Evolutionary conservation across 30 jellyfish, hydroid and myxozoan species (phyloP).

Genomic region (Turritopsis dohrnii): DNA sequence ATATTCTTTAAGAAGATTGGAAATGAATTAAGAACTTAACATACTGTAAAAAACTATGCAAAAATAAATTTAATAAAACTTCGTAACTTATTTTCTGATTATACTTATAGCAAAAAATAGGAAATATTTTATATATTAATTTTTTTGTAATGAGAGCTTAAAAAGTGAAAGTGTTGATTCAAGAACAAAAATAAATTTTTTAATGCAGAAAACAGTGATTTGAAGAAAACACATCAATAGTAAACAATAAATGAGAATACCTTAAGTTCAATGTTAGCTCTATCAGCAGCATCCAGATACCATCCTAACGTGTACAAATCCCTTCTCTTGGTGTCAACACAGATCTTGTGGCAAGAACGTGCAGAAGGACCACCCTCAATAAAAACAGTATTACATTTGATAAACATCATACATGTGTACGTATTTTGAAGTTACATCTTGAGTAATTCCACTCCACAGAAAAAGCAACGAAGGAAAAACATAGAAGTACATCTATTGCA

Average conservation of each 20-base stretch:
- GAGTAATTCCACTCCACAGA: no score
- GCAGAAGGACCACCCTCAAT: slow-evolving; percentile 92
- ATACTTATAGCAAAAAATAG: neutral
- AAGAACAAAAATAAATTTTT: neutral
- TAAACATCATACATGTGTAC: no score
- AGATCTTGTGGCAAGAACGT: slow-evolving; percentile 85
- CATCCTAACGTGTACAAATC: slow-evolving; percentile 67
- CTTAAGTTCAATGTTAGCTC: slow-evolving; percentile 64
- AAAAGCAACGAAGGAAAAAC: no score
- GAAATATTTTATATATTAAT: no score
- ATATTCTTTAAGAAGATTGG: neutral
- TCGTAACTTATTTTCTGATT: neutral
- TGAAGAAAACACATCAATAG: neutral
- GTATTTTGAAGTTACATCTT: no score
- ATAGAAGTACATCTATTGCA: slow-evolving; percentile 64
- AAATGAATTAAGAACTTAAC: neutral
- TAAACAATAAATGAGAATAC: slow-evolving; percentile 22
- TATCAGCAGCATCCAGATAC: slow-evolving; percentile 66
- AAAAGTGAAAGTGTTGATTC: no score
- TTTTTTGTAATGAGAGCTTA: no score
- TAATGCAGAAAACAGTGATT: neutral
- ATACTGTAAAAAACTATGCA: no score
- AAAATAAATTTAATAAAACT: no score
- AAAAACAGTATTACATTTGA: neutral
- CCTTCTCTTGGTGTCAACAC: slow-evolving; percentile 59